Base-by-base conservation (phyloP, 2,113 vertebrate species). In the Synodontis membranacea region DNA sequence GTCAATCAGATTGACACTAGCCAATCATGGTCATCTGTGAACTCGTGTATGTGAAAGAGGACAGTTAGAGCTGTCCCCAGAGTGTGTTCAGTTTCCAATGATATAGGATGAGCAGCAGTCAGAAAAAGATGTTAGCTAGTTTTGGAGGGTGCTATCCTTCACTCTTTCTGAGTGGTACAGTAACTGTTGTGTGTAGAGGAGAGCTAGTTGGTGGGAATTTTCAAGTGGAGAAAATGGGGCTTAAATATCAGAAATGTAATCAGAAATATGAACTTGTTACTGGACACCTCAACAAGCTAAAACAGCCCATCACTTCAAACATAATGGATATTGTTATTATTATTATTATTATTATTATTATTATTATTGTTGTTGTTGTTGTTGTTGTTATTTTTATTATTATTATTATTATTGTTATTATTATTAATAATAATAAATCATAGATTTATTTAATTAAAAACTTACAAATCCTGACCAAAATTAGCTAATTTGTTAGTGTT, bases 51-150 rank as follows among this genome's bases (percentile, higher is more conserved):
- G n/a, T 31, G 5, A 5, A 34, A 34, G 14, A 66, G 62, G 5
- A 31, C 12, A 34, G 56, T 31, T 64, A 31, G 31, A 34, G n/a
- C 12, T 37, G 39, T 39, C 66, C 37, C 17, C 66, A 1, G 10
- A 70, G 15, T 23, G 66, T 23, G 19, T 70, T 70, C n/a, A 66
- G 15, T 34, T 34, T 64, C 21, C 58, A n/a, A 10, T 62, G 58
- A 62, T 62, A 11, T 17, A 66, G 31, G 62, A 62, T n/a, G 39
- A 83, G 82, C 86, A 76, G 56, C 15, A 86, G 76, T 70, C 23
- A 42, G 60, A n/a, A n/a, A 80, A 66, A 70, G 44, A 39, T 68
- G 6, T 12, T 31, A 34, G n/a, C n/a, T 42, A 25, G 9, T 42
- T 72, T 25, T 25, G 10, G 21, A 72, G 39, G 10, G 25, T 72